Evolutionary conservation across 1,140 invertebrate species (phyloP).

Genomic region (Nasonia longicornis): DNA sequence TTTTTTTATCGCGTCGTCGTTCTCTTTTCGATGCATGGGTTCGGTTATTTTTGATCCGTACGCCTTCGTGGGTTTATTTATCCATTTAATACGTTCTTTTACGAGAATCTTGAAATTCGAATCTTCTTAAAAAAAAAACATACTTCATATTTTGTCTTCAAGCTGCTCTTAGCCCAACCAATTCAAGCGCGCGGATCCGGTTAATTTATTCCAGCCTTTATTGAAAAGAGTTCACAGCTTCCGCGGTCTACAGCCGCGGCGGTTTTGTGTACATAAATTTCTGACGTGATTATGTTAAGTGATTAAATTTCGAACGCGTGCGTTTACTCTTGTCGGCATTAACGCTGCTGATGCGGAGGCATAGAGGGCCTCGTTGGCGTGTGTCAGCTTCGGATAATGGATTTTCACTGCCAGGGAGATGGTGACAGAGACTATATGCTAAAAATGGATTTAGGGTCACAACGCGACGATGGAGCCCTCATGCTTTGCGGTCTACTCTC

Average conservation of each 20-base stretch:
- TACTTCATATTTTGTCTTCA: too few relatives aligned
- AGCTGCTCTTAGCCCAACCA: too few relatives aligned
- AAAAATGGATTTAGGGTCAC: conserved; percentile 29
- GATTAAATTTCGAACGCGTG: conserved; percentile 19
- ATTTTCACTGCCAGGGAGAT: neutral
- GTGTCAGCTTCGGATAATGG: conserved; percentile 19
- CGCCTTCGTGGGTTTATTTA: neutral
- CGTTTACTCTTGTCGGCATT: conserved; percentile 11
- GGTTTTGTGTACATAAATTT: conserved; percentile 24
- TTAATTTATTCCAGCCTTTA: neutral
- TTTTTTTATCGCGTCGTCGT: neutral
- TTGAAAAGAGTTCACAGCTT: neutral
- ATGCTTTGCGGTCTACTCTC: neutral
- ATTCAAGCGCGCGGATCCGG: neutral
- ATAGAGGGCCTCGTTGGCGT: neutral
- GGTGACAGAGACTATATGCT: neutral
- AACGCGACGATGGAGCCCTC: neutral
- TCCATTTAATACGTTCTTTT: neutral
- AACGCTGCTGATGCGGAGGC: neutral
- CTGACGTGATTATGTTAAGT: conserved; percentile 10
- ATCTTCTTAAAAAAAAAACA: too few relatives aligned
- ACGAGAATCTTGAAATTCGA: too few relatives aligned
- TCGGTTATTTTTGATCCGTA: neutral
- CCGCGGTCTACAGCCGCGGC: neutral
- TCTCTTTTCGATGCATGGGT: neutral